Base-by-base conservation (phyloP, 37 sponge, comb jelly and placozoan genomes). In the Spongilla lacustris region DNA sequence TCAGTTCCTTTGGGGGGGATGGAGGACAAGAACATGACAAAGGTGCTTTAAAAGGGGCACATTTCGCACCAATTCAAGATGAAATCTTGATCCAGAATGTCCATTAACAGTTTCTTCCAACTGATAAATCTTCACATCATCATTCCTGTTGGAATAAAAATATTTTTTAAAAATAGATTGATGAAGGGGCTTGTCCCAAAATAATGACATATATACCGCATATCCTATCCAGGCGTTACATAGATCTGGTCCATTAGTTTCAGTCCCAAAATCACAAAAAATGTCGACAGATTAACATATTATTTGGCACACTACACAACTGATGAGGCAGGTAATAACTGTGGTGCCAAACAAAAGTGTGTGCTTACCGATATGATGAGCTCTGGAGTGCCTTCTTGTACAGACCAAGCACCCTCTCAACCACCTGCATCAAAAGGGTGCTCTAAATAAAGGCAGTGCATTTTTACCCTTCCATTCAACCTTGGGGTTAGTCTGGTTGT, bases 341-440 rank as follows among this genome's bases (percentile, higher is more conserved):
- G 1, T 17, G 11, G 4, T 19, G 11, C 58, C 0, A 17, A 1
- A 58, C 19, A 14, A 1, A 14, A 17, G 58, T 19, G 58, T 58
- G 58, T 58, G 21, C 58, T 58, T 58, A 58, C 58, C 11, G 58
- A 17, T 58, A 58, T 17, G 58, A 14, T 13, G 58, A 58, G 21
- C 58, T 58, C 58, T 79, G 50, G 24, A 89, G 41, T 33, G 83
- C 89, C 14, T 71, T 71, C 66, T 33, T 77, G 36, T 89, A 89
- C 14, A 78, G 72, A 9, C 34, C 29, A 66, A 90, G 74, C 10
- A 81, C 77, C 24, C 23, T 29, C 26, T 74, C 50, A 23, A 69
- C 77, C n/a, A 36, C 49, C 76, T 85, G 82, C 30, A 25, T 70
- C 12, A 10, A 58, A 58, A 6, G 41, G 3, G 41, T 41, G 6